These are phyloP conservation scores for Holothuria leucospilota DNA, from an alignment of 53 echinoderm and acorn worm genomes.

Conservation along the genomic window DNA sequence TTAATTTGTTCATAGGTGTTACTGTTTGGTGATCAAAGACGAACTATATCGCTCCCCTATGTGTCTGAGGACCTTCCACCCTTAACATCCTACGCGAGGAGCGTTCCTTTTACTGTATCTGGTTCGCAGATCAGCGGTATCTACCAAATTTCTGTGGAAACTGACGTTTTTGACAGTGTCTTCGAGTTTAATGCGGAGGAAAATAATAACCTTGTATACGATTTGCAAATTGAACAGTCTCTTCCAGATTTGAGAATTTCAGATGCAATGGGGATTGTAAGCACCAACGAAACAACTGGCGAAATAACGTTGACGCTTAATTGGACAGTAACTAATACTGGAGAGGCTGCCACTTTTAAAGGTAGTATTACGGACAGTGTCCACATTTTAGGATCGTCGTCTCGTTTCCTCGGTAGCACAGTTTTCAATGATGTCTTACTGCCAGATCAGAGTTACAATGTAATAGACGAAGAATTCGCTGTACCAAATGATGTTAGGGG, in stretches of 20 bases:
- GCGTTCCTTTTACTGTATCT: neutral
- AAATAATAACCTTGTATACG: conserved; percentile 4
- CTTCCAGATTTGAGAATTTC: conserved; percentile 26
- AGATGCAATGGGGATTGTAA: neutral
- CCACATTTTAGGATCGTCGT: neutral
- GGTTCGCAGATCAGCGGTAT: neutral
- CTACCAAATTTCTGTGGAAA: conserved; percentile 13
- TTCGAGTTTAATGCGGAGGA: conserved; percentile 29
- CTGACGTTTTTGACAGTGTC: conserved; percentile 13
- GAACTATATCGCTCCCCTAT: neutral
- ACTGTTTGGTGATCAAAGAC: no score
- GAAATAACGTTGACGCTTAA: neutral
- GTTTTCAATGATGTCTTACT: neutral
- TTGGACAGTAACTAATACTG: conserved; percentile 31
- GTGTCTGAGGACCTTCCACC: conserved; percentile 12
- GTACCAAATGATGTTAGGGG: conserved; percentile 8
- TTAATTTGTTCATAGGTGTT: no score
- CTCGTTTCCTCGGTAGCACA: neutral
- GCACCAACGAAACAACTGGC: neutral
- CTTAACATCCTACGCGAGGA: neutral
- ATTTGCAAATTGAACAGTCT: conserved; percentile 1
- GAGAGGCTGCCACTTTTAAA: neutral
- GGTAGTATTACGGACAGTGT: conserved; percentile 22
- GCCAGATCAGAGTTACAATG: conserved; percentile 14
- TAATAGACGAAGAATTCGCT: neutral